Conservation (phyloP, 2,888 invertebrate species). For the Standfussiana lucernea region DNA sequence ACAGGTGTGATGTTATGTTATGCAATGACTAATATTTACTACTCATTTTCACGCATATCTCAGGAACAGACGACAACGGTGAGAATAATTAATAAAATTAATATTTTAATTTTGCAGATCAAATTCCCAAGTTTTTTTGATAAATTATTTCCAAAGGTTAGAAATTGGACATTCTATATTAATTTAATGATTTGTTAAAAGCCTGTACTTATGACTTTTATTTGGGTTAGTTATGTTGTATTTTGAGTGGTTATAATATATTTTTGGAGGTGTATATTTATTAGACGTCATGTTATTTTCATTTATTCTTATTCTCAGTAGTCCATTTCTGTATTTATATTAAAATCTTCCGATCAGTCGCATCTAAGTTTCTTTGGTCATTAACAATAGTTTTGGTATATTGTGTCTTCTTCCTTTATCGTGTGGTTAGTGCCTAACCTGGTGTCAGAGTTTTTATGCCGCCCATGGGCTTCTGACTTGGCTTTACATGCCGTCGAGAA, state of each 20-base stretch:
- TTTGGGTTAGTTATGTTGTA: background rate
- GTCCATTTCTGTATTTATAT: background rate
- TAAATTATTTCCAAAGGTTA: slow-evolving; percentile 80
- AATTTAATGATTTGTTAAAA: background rate
- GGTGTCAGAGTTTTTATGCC: too few relatives aligned
- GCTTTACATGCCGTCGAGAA: too few relatives aligned
- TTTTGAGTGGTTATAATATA: too few relatives aligned
- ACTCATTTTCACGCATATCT: slow-evolving; percentile 35
- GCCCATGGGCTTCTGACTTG: too few relatives aligned
- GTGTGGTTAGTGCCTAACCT: too few relatives aligned
- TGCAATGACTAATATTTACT: background rate
- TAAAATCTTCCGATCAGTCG: background rate
- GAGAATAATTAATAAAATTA: slow-evolving; percentile 14
- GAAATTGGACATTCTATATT: slow-evolving; percentile 12
- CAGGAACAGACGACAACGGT: slow-evolving; percentile 62
- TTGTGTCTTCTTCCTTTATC: too few relatives aligned
- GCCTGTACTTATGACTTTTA: too few relatives aligned
- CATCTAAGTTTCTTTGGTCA: too few relatives aligned
- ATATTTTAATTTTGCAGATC: slow-evolving; percentile 77
- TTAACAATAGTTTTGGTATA: too few relatives aligned
- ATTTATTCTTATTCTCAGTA: background rate
- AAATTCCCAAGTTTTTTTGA: slow-evolving; percentile 77
- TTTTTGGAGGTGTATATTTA: too few relatives aligned
- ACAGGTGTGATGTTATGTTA: too few relatives aligned
- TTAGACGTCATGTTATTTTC: background rate